phyloP scores from a whole-genome alignment of 2,888 invertebrate genomes.

The Ctenicera cuprea region DNA sequence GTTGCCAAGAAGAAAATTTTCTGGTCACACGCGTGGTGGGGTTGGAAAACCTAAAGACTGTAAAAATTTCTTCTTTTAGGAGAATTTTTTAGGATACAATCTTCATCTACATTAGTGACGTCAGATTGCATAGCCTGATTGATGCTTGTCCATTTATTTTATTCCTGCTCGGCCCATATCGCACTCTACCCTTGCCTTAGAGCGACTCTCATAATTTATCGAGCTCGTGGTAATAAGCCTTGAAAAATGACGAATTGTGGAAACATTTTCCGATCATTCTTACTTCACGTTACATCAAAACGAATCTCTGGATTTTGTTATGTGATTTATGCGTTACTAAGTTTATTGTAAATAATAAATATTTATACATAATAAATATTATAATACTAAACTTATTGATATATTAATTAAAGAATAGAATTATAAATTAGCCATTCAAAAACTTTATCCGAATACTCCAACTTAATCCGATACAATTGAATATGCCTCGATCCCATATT shows the following conservation, averaged over 20 bases:
- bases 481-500: no score
- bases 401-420: no score
- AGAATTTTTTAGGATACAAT: conserved; percentile 44
- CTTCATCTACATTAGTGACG: conserved; percentile 55
- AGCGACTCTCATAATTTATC: conserved; percentile 41
- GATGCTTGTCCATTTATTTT: conserved; percentile 59
- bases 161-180: conserved; percentile 51
- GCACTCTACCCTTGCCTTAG: conserved; percentile 40
- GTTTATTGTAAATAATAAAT: no score
- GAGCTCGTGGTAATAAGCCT: conserved; percentile 33
- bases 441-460: no score
- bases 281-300: background rate
- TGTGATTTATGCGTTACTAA: background rate
- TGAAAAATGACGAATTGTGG: conserved; percentile 38
- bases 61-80: conserved; percentile 51
- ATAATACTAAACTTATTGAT: no score
- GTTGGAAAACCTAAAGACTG: conserved; percentile 20
- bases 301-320: background rate
- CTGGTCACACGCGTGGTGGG: conserved; percentile 22
- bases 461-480: no score
- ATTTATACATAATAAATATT: no score
- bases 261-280: conserved; percentile 21
- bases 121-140: conserved; percentile 57
- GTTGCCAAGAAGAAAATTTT: conserved; percentile 44
- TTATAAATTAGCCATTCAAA: no score